Conservation (phyloP, 2,888 invertebrate species). For the Macroteleia sp. region DNA sequence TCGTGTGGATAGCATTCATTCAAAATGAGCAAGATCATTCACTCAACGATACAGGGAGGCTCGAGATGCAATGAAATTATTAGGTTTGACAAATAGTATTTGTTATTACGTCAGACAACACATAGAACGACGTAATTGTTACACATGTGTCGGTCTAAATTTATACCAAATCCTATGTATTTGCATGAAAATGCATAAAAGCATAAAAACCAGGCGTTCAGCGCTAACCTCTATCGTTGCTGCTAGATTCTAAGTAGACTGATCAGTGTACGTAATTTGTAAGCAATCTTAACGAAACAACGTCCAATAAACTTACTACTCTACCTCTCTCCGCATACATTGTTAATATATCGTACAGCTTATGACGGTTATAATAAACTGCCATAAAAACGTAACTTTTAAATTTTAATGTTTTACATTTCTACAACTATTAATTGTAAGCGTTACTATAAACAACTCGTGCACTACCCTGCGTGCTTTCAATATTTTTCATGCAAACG, state of each 20-base stretch:
- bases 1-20: conserved; percentile 7
- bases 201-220: conserved; percentile 58
- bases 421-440: conserved; percentile 53
- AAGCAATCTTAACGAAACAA: conserved; percentile 49
- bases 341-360: conserved; percentile 17
- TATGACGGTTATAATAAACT: conserved; percentile 1
- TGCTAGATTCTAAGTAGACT: conserved; percentile 54
- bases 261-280: conserved; percentile 38
- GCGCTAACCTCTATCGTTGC: conserved; percentile 62
- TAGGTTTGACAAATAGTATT: not conserved
- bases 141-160: conserved; percentile 30
- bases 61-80: conserved; percentile 2
- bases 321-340: conserved; percentile 45
- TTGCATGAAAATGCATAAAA: conserved; percentile 47
- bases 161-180: conserved; percentile 40
- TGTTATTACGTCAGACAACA: conserved; percentile 37
- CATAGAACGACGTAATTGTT: conserved; percentile 31
- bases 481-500: no score
- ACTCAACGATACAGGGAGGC: conserved; percentile 9
- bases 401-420: conserved; percentile 23
- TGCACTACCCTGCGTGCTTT: no score
- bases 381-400: conserved; percentile 22
- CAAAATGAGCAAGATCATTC: conserved; percentile 27
- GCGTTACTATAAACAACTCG: conserved; percentile 50
- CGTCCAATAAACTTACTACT: conserved; percentile 50